These are phyloP conservation scores for Myotis lucifugus DNA, from an alignment of 2,113 vertebrate genomes.

Conservation along the genomic window DNA sequence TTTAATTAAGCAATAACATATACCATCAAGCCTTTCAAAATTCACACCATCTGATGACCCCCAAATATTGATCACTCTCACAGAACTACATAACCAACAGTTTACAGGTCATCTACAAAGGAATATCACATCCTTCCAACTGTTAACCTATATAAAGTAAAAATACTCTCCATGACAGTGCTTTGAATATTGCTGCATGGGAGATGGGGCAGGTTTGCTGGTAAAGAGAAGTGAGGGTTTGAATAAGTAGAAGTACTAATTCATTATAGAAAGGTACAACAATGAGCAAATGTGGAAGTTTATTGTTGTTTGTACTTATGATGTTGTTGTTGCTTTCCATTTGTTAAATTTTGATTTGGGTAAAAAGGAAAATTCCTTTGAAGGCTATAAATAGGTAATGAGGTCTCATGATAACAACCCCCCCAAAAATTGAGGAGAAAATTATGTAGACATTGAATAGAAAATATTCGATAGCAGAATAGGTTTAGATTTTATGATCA, in stretches of 20 bases:
- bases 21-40: background rate
- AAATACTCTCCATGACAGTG: background rate
- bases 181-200: background rate
- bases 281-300: background rate
- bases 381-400: background rate
- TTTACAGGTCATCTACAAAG: background rate
- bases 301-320: background rate
- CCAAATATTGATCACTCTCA: background rate
- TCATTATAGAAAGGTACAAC: background rate
- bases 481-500: background rate
- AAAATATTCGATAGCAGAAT: background rate
- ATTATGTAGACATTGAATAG: background rate
- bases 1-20: background rate
- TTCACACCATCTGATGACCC: background rate
- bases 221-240: background rate
- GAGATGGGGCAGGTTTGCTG: background rate
- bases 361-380: background rate
- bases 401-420: background rate
- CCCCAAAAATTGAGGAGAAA: background rate
- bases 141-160: background rate
- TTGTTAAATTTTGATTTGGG: background rate
- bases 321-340: background rate
- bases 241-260: background rate
- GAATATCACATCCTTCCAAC: background rate
- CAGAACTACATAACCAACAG: background rate